A percentile compares a stretch with the other conserved stretches of the same genome.
phyloP scores from a whole-genome alignment of 2,888 invertebrate species.

The Tinea trinotella region DNA sequence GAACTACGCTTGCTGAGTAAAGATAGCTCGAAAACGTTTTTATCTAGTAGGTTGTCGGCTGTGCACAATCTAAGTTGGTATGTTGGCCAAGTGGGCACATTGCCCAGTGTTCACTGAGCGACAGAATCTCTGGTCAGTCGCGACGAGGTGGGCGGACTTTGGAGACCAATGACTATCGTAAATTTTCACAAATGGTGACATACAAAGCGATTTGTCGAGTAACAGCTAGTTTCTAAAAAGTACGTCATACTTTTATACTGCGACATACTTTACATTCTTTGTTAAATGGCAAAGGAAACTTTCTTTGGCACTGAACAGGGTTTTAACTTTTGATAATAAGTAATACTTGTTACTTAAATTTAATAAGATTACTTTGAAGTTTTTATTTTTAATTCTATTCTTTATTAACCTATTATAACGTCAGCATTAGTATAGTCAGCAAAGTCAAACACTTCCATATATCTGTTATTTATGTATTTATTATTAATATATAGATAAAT shows the following conservation, averaged over 20 bases:
- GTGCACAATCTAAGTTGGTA: constrained; percentile 12
- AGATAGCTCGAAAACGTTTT: background rate
- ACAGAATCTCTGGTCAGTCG: constrained; percentile 11
- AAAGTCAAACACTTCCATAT: too few species aligned
- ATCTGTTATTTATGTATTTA: too few species aligned
- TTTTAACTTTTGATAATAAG: background rate
- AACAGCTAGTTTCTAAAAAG: constrained; percentile 11
- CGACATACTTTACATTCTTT: background rate
- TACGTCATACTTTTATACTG: background rate
- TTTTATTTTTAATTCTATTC: too few species aligned
- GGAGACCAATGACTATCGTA: constrained; percentile 6
- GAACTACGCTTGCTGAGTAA: too few species aligned
- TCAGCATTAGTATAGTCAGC: too few species aligned
- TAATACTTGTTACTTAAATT: background rate
- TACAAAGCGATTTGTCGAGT: background rate
- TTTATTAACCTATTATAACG: too few species aligned
- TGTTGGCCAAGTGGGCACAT: constrained; percentile 14
- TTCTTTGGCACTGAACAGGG: background rate
- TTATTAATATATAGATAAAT: too few species aligned
- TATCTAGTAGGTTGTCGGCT: background rate
- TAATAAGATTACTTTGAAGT: too few species aligned
- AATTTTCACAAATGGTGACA: constrained; percentile 9
- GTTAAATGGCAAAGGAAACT: background rate
- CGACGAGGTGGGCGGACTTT: constrained; percentile 10
- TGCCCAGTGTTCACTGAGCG: constrained; percentile 10